A percentile compares a stretch with the other conserved stretches of the same genome.
Evolutionary conservation across 2,797 vertebrate genomes (phyloP).

Genomic region (Micromesistius poutassou): DNA sequence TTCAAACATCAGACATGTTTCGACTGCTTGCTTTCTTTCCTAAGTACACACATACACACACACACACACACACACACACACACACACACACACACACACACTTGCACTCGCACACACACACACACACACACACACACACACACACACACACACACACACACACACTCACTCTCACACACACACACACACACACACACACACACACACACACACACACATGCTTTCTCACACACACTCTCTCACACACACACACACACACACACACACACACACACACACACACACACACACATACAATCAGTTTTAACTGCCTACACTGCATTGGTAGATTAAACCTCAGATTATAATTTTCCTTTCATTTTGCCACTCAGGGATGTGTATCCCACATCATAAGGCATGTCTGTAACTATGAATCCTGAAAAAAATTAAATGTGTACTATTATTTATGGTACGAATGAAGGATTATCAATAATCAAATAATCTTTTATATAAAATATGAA

Average conservation of each 20-base stretch:
- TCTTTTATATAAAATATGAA: neutral
- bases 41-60: constrained; percentile 1
- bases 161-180: neutral
- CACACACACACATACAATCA: neutral
- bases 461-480: neutral
- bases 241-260: neutral
- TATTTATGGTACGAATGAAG: neutral
- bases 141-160: neutral
- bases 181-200: neutral
- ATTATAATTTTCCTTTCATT: neutral
- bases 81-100: neutral
- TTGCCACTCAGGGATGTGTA: neutral
- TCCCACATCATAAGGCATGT: no score
- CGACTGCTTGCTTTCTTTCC: neutral
- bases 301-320: neutral
- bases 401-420: neutral
- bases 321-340: neutral
- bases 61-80: neutral
- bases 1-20: constrained; percentile 77
- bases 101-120: neutral
- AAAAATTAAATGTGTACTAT: neutral
- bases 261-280: neutral
- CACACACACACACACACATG: neutral
- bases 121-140: neutral
- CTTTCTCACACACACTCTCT: neutral